phyloP scores from a whole-genome alignment of 2,888 invertebrate species.

The Agrilus mali region DNA sequence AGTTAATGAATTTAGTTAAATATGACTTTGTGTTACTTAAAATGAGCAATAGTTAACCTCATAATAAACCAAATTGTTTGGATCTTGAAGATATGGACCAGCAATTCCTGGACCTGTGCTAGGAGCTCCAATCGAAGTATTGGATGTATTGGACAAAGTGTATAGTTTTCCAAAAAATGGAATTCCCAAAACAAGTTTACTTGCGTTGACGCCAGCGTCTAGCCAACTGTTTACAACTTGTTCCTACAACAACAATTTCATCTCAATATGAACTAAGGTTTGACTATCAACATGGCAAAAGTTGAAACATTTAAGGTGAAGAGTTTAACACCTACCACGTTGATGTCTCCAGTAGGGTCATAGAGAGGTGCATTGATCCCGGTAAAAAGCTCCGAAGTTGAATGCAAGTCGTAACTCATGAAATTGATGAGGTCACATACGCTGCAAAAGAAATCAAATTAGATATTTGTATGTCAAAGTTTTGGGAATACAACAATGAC shows the following conservation, averaged over 20 bases:
- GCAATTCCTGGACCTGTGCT: conserved; percentile 43
- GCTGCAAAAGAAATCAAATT: conserved; percentile 22
- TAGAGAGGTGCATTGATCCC: conserved; percentile 51
- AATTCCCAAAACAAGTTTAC: conserved; percentile 57
- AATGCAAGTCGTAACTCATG: conserved; percentile 66
- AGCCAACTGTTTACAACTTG: conserved; percentile 40
- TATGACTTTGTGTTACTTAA: too few relatives aligned
- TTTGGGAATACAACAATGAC: too few relatives aligned
- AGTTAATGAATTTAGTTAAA: too few relatives aligned
- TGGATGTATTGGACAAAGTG: conserved; percentile 36
- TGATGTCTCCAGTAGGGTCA: neutral
- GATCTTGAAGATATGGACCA: conserved; percentile 49
- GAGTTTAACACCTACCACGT: neutral
- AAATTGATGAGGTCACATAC: conserved; percentile 53
- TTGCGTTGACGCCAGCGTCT: conserved; percentile 39
- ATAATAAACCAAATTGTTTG: conserved; percentile 57
- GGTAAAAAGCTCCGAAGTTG: conserved; percentile 49
- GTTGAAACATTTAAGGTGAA: too few relatives aligned
- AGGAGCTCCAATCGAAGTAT: conserved; percentile 41
- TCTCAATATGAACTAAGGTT: too few relatives aligned
- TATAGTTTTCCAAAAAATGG: conserved; percentile 60
- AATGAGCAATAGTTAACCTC: conserved; percentile 38
- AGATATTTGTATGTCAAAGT: too few relatives aligned
- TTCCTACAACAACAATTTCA: conserved; percentile 25
- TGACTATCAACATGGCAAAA: conserved; percentile 21